Base-by-base conservation (phyloP, 1,140 invertebrate species). In the Thalassaphorura encarpata region DNA sequence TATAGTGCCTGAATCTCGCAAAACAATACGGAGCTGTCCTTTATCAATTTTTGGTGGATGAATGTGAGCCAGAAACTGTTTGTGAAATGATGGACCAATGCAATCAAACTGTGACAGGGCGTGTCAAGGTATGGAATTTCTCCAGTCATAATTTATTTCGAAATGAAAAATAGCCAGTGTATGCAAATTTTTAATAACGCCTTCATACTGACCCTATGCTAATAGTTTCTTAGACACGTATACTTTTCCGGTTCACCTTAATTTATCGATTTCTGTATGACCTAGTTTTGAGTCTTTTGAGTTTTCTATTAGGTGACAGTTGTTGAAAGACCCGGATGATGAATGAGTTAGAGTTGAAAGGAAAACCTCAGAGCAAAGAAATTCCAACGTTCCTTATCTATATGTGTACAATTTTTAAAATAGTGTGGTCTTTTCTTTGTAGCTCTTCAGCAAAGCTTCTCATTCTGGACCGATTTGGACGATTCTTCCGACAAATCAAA, bases 21-120 rank as follows among this genome's bases (percentile, higher is more conserved):
- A 79, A 87, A 47, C 70, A 89, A 66, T 90, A 90, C 67, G 88
- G 85, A 67, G 70, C 77, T 1, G 65, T 76, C 39, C 78, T 89
- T 40, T 92, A 91, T 68, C 68, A 78, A 28, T 85, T 78, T 61
- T 70, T 92, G 2, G 76, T 82, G 1, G 75, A 78, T 23, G 78
- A 81, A 66, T 64, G 91, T 42, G 76, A 90, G 67, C 76, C 81
- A 8, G 79, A 80, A 43, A 69, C 72, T 24, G 67, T 85, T 3
- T 93, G 89, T 66, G 69, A 75, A 62, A 70, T 84, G 60, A 78
- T 82, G 66, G 81, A 77, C 73, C 6, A 6, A 39, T 26, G 49
- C 16, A 26, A 57, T 27, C 19, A 18, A 24, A 36, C 52, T 27
- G 31, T 45, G 2, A 8, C 18, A 21, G 45, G 33, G 18, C 47